A percentile compares a stretch with the other conserved stretches of the same genome.
phyloP scores from a whole-genome alignment of 2,113 vertebrate genomes.

The Formicarius rufipectus region DNA sequence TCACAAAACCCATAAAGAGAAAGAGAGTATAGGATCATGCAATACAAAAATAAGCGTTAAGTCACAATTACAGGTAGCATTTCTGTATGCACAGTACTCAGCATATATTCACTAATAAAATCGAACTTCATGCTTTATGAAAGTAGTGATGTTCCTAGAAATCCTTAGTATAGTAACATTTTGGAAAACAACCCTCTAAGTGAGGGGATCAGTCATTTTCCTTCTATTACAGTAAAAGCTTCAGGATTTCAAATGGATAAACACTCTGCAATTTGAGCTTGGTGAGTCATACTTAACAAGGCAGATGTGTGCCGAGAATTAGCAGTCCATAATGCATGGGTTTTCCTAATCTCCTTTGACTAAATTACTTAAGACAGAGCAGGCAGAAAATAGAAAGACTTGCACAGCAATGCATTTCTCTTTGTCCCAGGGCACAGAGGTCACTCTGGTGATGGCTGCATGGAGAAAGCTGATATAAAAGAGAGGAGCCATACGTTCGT shows the following conservation, averaged over 20 bases:
- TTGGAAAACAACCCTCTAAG: not conserved
- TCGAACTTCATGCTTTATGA: not conserved
- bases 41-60: not conserved
- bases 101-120: not conserved
- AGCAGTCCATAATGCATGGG: not conserved
- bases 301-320: constrained; percentile 7
- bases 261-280: constrained; percentile 31
- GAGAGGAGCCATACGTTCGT: not conserved
- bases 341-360: not conserved
- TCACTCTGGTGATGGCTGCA: not conserved
- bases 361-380: not conserved
- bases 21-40: not conserved
- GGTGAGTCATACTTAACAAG: constrained; percentile 48
- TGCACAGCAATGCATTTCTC: not conserved
- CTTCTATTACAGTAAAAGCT: constrained; percentile 34
- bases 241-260: constrained; percentile 46
- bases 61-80: not conserved
- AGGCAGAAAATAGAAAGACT: not conserved
- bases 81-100: not conserved
- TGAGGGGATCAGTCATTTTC: constrained; percentile 31
- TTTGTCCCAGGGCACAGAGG: not conserved
- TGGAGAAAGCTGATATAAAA: not conserved
- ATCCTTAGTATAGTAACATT: not conserved
- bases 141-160: constrained; percentile 13
- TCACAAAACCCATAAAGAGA: not conserved